phyloP scores from a whole-genome alignment of 64 coral and sea anemone genomes.

The Platygyra sinensis region DNA sequence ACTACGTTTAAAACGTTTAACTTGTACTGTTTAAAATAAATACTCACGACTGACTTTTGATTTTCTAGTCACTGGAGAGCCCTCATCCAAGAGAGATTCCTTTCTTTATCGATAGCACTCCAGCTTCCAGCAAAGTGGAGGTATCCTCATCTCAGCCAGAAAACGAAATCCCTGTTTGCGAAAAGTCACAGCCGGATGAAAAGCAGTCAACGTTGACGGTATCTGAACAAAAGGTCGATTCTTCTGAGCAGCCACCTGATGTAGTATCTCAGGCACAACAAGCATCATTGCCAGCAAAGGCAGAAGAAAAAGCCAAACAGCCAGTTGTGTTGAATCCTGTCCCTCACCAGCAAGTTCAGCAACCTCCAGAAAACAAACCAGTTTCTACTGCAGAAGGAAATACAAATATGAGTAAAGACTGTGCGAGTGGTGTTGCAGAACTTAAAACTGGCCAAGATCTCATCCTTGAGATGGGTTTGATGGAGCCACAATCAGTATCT shows the following conservation, averaged over 20 bases:
- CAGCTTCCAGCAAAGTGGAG: neutral
- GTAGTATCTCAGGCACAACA: neutral
- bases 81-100: conserved; percentile 22
- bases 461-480: neutral
- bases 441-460: neutral
- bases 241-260: conserved; percentile 22
- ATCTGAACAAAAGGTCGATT: conserved; percentile 12
- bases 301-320: conserved; percentile 28
- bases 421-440: neutral
- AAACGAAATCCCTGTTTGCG: neutral
- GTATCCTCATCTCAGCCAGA: neutral
- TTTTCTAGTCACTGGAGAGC: conserved; percentile 2
- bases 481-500: neutral
- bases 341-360: conserved; percentile 5
- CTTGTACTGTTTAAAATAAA: neutral
- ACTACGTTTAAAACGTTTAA: too few relatives aligned
- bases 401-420: neutral
- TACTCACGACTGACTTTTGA: neutral
- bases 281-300: neutral
- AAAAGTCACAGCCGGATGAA: conserved; percentile 16
- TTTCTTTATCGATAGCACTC: conserved; percentile 17
- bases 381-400: neutral
- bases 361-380: neutral
- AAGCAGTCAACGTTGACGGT: neutral
- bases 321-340: conserved; percentile 63